Evolutionary conservation across 2,113 vertebrate genomes (phyloP), one percentile per base, ranked within the genome.

Genomic region (Collichthys lucidus): DNA sequence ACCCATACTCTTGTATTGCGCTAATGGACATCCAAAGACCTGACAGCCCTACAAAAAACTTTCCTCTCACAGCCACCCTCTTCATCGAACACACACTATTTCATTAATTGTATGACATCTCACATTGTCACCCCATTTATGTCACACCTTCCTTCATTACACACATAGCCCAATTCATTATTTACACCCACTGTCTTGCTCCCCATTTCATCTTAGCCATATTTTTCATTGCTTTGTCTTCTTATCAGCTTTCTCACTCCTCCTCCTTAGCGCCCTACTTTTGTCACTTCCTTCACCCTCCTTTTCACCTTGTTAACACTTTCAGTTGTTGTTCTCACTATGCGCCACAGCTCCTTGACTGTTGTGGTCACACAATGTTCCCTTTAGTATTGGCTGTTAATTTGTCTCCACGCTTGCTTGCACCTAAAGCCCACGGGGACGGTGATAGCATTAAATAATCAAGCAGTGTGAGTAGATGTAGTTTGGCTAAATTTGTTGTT

Each of bases 391-490:
- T 40, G 26, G 46, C 31, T 81, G 47, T 69, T 70, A 55, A 74
- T 85, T 72, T 69, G 35, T 49, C n/a, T 75, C 55, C 19, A 15
- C 66, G 72, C 55, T 66, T 79, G 35, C 77, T 74, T 53, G 59
- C 64, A 49, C 60, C 35, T 53, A 35, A 77, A 63, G 42, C 69
- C 42, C 64, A 42, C 0, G 0, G 80, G 85, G 86, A 87, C 70
- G 56, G 68, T 69, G 65, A 82, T 90, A 92, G 8, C 40, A 55
- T 47, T n/a, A 56, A 92, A 80, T 89, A 79, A 93, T 88, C 86
- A 17, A 0, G 49, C 73, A n/a, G 4, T n/a, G 0, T 56, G 53
- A 74, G 67, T 14, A 62, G 73, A n/a, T 87, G 64, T 59, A 59
- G 82, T n/a, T 90, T 76, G 3, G 31, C 9, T 49, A 20, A 24